Evolutionary conservation across 2,113 vertebrate species (phyloP).

Genomic region (Corydoras sp.): DNA sequence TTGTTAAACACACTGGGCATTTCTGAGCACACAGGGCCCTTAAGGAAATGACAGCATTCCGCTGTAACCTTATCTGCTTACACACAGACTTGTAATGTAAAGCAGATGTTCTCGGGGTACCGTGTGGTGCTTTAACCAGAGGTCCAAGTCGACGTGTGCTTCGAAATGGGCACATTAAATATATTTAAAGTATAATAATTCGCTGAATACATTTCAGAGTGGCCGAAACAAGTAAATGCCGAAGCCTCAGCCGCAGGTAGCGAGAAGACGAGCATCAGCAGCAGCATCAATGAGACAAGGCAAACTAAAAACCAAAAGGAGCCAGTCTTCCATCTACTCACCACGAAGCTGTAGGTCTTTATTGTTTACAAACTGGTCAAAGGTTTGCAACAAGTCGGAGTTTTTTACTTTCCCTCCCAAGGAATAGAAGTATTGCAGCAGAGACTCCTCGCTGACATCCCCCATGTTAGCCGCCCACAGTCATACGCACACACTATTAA

Average conservation of each 20-base stretch:
- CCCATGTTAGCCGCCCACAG: constrained; percentile 47
- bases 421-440: constrained; percentile 66
- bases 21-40: neutral
- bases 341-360: constrained; percentile 63
- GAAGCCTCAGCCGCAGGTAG: neutral
- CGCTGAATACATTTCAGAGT: neutral
- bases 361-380: constrained; percentile 68
- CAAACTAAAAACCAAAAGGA: neutral
- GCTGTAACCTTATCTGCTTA: constrained; percentile 32
- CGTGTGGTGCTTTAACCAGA: neutral
- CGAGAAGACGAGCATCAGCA: neutral
- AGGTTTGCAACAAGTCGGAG: constrained; percentile 63
- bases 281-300: neutral
- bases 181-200: neutral
- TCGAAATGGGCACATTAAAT: neutral
- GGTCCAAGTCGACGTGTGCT: neutral
- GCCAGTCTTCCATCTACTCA: constrained; percentile 47
- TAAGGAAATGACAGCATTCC: constrained; percentile 58
- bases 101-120: constrained; percentile 1
- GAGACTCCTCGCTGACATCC: constrained; percentile 62
- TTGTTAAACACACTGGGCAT: neutral
- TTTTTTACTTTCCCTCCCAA: constrained; percentile 66
- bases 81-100: constrained; percentile 10
- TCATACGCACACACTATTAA: neutral
- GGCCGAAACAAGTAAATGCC: neutral